Evolutionary conservation across 1,140 invertebrate species (phyloP).

Genomic region (Portunus trituberculatus): DNA sequence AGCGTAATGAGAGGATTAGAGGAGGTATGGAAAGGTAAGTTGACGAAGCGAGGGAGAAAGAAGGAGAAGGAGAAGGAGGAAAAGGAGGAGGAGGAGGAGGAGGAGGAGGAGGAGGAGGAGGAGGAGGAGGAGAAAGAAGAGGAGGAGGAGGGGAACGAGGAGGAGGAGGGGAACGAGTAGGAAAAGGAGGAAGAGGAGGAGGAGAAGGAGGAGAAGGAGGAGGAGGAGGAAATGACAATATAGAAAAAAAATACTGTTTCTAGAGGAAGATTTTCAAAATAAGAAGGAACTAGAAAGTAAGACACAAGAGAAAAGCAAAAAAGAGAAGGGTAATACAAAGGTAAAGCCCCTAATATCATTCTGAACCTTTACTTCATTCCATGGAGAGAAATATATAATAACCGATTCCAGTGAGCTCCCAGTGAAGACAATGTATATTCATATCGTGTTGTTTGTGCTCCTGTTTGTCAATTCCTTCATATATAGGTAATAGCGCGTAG

Average conservation of each 20-base stretch:
- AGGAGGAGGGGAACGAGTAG: background rate
- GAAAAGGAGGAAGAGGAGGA: background rate
- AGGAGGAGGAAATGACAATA: background rate
- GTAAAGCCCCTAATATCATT: too few species aligned
- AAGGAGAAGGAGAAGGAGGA: background rate
- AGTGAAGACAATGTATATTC: too few species aligned
- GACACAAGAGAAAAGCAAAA: background rate
- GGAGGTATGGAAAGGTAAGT: background rate
- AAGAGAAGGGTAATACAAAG: background rate
- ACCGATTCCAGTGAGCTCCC: too few species aligned
- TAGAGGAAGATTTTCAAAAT: too few species aligned
- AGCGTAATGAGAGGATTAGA: background rate
- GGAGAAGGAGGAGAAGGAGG: slow-evolving; percentile 1
- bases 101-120: too few species aligned
- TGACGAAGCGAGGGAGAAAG: background rate
- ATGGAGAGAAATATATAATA: too few species aligned
- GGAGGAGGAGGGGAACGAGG: background rate
- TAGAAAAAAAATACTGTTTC: background rate
- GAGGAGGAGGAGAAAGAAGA: background rate
- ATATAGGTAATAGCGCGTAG: too few species aligned
- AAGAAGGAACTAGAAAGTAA: background rate
- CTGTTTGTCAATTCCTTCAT: too few species aligned
- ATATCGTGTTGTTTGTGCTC: too few species aligned
- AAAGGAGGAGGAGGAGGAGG: background rate
- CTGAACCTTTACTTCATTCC: too few species aligned